Evolutionary conservation across 64 coral and sea anemone species (phyloP).

Genomic region (Stylophora pistillata): DNA sequence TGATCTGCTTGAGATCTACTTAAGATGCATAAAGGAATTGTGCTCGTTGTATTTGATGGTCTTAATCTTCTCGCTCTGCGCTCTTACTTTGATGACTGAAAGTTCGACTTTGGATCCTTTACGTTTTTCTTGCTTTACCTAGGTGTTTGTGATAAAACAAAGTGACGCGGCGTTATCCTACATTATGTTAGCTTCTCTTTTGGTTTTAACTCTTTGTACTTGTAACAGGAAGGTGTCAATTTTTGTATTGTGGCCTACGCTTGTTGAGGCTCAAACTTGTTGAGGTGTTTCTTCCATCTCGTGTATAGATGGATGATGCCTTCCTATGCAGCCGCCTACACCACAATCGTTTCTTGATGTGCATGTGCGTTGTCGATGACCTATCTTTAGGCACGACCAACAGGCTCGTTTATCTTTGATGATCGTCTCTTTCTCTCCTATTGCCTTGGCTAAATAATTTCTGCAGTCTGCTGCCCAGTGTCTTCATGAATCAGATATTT

Average conservation of each 20-base stretch:
- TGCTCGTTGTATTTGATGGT: no score
- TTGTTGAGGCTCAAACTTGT: not conserved
- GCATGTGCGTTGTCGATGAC: slow-evolving; percentile 14
- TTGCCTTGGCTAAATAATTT: slow-evolving; percentile 23
- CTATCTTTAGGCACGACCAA: not conserved
- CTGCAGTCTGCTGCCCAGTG: slow-evolving; percentile 18
- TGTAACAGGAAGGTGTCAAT: not conserved
- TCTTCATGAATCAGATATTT: slow-evolving; percentile 50
- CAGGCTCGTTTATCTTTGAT: slow-evolving; percentile 16
- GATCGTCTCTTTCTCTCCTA: slow-evolving; percentile 28
- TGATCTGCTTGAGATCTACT: no score
- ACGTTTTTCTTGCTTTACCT: slow-evolving; percentile 39
- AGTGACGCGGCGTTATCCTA: slow-evolving; percentile 42
- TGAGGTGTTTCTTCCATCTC: not conserved
- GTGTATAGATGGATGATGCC: slow-evolving; percentile 43
- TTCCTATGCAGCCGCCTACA: slow-evolving; percentile 29
- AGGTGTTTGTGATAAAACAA: slow-evolving; percentile 46
- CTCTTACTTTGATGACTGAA: slow-evolving; percentile 22
- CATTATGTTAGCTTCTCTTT: not conserved
- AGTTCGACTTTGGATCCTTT: slow-evolving; percentile 35
- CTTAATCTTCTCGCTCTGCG: no score
- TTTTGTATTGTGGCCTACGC: not conserved
- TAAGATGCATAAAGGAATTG: no score
- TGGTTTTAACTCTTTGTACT: slow-evolving; percentile 14
- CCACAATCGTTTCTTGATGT: not conserved